Percentiles rank a stretch among this genome's conserved stretches.
Evolutionary conservation across 2,888 invertebrate genomes (phyloP).

Genomic region (Hirtodrosophila cameraria): DNA sequence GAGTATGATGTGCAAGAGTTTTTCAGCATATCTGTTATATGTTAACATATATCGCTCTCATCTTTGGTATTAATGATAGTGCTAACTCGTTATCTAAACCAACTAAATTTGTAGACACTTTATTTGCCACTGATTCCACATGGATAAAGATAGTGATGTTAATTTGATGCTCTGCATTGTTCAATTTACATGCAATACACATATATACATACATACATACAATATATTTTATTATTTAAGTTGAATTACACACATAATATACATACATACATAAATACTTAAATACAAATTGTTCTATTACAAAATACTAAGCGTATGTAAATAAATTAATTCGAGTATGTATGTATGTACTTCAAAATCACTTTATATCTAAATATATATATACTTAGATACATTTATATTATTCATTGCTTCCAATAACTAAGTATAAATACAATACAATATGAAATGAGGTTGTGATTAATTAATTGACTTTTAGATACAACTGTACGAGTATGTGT

Average conservation of each 20-base stretch:
- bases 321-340: conserved; percentile 22
- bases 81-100: neutral
- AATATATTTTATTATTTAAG: neutral
- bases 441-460: conserved; percentile 20
- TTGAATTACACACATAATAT: neutral
- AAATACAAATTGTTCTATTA: neutral
- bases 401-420: conserved; percentile 20
- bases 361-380: conserved; percentile 14
- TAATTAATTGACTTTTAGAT: conserved; percentile 6
- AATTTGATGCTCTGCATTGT: conserved; percentile 10
- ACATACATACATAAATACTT: neutral
- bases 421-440: conserved; percentile 27
- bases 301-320: conserved; percentile 18
- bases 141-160: neutral
- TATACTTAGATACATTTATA: conserved; percentile 13
- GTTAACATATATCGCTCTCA: neutral
- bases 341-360: conserved; percentile 29
- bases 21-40: neutral
- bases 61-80: neutral
- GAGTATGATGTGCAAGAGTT: neutral
- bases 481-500: neutral
- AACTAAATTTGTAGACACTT: neutral
- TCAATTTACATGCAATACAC: too few species aligned
- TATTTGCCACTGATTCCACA: neutral
- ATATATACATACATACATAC: too few species aligned